These are phyloP conservation scores for Steinernema hermaphroditum DNA, from an alignment of 2,888 invertebrate species.

Conservation along the genomic window DNA sequence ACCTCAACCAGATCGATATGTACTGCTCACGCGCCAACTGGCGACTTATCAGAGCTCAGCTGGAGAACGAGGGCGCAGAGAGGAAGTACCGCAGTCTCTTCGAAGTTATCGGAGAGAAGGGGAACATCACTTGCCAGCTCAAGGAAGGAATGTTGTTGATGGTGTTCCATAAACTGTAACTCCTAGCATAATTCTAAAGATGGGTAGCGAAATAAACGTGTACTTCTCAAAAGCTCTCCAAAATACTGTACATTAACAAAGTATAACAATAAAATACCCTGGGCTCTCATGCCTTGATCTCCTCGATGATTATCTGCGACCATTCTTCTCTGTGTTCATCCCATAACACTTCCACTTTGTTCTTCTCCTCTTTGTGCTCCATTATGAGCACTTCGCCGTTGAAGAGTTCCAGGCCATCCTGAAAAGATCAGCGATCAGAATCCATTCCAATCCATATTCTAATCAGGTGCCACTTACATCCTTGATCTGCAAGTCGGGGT, in stretches of 20 bases:
- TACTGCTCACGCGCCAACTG: background rate
- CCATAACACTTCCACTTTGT: constrained; percentile 57
- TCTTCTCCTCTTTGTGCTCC: constrained; percentile 34
- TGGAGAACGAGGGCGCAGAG: background rate
- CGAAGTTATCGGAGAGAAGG: background rate
- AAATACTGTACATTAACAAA: background rate
- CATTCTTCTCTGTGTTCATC: constrained; percentile 57
- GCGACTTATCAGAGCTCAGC: background rate
- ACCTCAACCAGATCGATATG: background rate
- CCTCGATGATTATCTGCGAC: constrained; percentile 41
- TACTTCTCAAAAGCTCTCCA: background rate
- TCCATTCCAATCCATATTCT: too few species aligned
- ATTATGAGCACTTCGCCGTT: constrained; percentile 56
- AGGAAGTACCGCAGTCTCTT: background rate
- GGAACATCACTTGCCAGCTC: background rate
- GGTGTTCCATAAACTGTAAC: background rate
- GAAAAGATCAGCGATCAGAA: constrained; percentile 33
- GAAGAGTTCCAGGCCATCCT: constrained; percentile 63
- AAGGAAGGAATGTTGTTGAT: background rate
- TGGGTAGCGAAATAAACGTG: background rate
- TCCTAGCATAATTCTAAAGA: background rate
- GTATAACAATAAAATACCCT: background rate
- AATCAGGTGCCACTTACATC: too few species aligned
- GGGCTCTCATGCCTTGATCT: constrained; percentile 34
- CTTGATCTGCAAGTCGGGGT: constrained; percentile 57